Evolutionary conservation across 1,140 invertebrate species (phyloP), one percentile per base, ranked within the genome.

Genomic region (Eurosta solidaginis): DNA sequence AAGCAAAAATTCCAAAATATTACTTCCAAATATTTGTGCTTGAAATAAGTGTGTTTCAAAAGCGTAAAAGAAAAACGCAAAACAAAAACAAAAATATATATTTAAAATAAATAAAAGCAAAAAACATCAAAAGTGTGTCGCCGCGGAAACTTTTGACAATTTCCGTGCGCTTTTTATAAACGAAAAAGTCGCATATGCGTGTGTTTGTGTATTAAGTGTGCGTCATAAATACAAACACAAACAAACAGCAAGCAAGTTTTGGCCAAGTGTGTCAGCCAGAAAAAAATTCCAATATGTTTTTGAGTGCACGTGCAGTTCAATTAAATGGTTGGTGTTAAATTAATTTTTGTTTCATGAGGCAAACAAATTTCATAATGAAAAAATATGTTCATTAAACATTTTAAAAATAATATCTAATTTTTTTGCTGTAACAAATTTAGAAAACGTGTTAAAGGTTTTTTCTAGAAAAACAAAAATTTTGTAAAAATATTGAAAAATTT

Each of bases 81-180:
- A 68, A 68, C 3, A 22, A 54, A 54, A n/a, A 20, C 27, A 3
- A 59, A 47, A 47, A 47, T 47, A 47, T n/a, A n/a, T n/a, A n/a
- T 47, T 47, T 17, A 47, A 47, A 17, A 47, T 12, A 20, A 40
- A 33, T 5, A 22, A 27, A 40, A 33, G 40, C 33, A 42, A 33
- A 40, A 36, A 63, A 63, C 33, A 68, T 17, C 1, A 40, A 68
- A 68, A 68, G 59, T 68, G 59, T 68, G 59, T 68, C 59, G 59
- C 59, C 33, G 33, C n/a, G 25, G 45, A n/a, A 36, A 68, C 59
- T 68, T 68, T 68, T 68, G 59, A 68, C 29, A 68, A 68, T 68
- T 68, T 54, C 49, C n/a, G 59, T 68, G 59, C 59, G 59, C 59
- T 68, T 17, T 68, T 33, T n/a, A n/a, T 40, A 68, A 68, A 36